A percentile compares a stretch with the other conserved stretches of the same genome.
Evolutionary conservation across 2,113 vertebrate genomes (phyloP).

Genomic region (Morone chrysops): DNA sequence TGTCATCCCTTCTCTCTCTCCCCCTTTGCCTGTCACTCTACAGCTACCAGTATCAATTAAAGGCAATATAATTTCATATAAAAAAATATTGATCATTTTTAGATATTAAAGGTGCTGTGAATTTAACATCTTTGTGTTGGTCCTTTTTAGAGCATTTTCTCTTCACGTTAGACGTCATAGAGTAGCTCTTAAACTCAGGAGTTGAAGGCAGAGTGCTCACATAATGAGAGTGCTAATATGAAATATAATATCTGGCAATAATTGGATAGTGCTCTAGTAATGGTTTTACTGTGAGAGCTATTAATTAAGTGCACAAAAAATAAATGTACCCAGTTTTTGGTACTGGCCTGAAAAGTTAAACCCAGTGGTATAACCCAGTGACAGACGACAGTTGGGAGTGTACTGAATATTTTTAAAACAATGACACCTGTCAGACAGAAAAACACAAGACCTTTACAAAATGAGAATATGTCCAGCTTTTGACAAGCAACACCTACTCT

Average conservation of each 20-base stretch:
- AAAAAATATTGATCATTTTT: not conserved
- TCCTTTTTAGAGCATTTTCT: not conserved
- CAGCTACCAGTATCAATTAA: too few relatives aligned
- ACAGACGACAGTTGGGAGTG: not conserved
- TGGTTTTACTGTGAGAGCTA: conserved; percentile 8
- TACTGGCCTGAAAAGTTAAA: conserved; percentile 11
- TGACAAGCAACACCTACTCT: conserved; percentile 22
- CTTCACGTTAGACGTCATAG: not conserved
- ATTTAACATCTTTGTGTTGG: not conserved
- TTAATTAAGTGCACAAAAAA: not conserved
- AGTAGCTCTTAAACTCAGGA: conserved; percentile 1
- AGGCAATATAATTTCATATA: too few relatives aligned
- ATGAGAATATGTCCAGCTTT: conserved; percentile 18
- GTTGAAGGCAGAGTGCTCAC: not conserved
- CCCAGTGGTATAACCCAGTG: not conserved
- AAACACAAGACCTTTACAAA: conserved; percentile 4
- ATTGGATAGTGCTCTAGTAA: conserved; percentile 25
- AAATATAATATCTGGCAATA: conserved; percentile 7
- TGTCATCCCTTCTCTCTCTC: too few relatives aligned
- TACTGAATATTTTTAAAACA: conserved; percentile 11
- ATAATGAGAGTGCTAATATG: not conserved
- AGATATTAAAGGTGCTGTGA: not conserved
- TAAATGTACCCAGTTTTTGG: not conserved
- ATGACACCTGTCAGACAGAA: conserved; percentile 34
- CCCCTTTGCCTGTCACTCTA: too few relatives aligned